A percentile compares a stretch with the other conserved stretches of the same genome.
These are phyloP conservation scores for Alouatta caraya DNA, from an alignment of 2,797 vertebrate species.

Conservation along the genomic window DNA sequence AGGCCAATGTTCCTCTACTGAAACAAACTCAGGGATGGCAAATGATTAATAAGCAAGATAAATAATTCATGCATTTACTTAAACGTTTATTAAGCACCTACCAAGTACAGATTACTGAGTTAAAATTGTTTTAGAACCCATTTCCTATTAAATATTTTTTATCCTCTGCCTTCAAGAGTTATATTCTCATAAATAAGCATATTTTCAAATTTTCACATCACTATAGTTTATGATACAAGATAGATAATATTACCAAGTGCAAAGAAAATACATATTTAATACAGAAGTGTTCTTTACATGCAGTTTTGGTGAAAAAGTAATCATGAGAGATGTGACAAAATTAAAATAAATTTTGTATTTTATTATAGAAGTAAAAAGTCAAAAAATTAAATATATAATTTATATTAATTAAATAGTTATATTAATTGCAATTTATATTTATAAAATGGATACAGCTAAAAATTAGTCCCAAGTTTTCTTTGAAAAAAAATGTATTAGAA, in stretches of 20 bases:
- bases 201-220: not conserved
- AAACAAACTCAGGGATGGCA: not conserved
- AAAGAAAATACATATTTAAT: not conserved
- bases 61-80: not conserved
- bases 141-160: not conserved
- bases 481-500: constrained; percentile 44
- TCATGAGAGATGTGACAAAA: not conserved
- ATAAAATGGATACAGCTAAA: constrained; percentile 43
- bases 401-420: not conserved
- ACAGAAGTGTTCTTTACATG: not conserved
- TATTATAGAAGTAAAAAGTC: not conserved
- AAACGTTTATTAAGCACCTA: not conserved
- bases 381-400: not conserved
- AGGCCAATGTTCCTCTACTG: not conserved
- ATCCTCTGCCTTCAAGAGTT: not conserved
- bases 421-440: not conserved
- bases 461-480: constrained; percentile 10
- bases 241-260: not conserved
- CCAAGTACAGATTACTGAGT: not conserved
- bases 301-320: not conserved
- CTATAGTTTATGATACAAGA: not conserved
- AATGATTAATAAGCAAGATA: not conserved
- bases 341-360: not conserved
- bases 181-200: not conserved
- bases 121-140: not conserved